Percentiles rank a stretch among this genome's conserved stretches.
These are phyloP conservation scores for Caranx melampygus DNA, from an alignment of 2,113 vertebrate species.

Conservation along the genomic window DNA sequence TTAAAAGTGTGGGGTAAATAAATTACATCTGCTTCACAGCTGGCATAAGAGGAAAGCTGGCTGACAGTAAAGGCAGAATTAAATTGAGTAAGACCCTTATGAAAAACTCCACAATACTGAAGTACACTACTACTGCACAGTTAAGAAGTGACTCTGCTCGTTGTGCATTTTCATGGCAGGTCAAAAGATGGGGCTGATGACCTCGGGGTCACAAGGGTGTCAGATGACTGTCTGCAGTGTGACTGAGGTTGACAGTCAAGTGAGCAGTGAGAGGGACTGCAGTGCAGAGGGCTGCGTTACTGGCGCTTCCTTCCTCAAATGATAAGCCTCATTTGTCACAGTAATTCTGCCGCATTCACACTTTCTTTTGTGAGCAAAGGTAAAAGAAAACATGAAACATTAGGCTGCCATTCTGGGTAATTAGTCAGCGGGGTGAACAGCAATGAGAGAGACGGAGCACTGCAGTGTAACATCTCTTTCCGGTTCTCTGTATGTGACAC, in stretches of 20 bases:
- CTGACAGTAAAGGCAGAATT: too few species aligned
- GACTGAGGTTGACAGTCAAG: not conserved
- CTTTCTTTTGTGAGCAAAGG: slow-evolving; percentile 9
- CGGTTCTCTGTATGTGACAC: not conserved
- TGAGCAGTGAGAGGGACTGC: not conserved
- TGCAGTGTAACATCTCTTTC: not conserved
- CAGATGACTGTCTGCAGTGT: not conserved
- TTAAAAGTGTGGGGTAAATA: too few species aligned
- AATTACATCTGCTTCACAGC: too few species aligned
- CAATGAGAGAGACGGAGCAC: not conserved
- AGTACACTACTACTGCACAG: not conserved
- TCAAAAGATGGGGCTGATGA: not conserved
- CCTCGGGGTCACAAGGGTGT: too few species aligned
- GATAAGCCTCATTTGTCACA: slow-evolving; percentile 3
- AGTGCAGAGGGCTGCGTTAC: not conserved
- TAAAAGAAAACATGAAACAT: slow-evolving; percentile 20
- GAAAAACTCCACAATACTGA: not conserved
- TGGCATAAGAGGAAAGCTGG: too few species aligned
- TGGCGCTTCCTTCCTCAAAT: not conserved
- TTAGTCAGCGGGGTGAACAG: not conserved
- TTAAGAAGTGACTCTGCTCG: not conserved
- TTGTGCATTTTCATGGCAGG: not conserved
- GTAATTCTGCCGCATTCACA: not conserved
- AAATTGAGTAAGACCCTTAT: not conserved
- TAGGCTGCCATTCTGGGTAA: slow-evolving; percentile 2